Percentiles rank a stretch among this genome's conserved stretches.
phyloP scores from a whole-genome alignment of 2,797 vertebrate genomes.

The Pseudochaenichthys georgianus region DNA sequence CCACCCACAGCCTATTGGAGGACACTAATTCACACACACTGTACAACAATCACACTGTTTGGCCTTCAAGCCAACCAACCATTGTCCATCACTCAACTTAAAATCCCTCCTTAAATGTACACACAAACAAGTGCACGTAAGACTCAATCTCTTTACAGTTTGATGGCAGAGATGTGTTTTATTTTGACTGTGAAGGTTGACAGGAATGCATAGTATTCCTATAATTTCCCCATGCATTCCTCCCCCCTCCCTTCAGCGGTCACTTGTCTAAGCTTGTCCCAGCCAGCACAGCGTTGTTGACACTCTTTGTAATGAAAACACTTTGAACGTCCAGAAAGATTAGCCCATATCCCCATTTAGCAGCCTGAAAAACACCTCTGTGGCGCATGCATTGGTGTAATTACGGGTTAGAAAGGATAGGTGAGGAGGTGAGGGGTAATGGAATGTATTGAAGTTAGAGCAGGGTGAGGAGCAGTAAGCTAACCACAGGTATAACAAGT shows the following conservation, averaged over 20 bases:
- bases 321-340: slow-evolving; percentile 61
- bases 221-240: slow-evolving; percentile 75
- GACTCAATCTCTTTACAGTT: slow-evolving; percentile 1
- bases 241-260: slow-evolving; percentile 67
- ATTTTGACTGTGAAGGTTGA: slow-evolving; percentile 61
- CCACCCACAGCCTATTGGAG: slow-evolving; percentile 24
- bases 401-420: slow-evolving; percentile 22
- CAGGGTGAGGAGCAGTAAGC: neutral
- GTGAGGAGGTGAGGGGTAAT: slow-evolving; percentile 18
- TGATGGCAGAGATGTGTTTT: slow-evolving; percentile 18
- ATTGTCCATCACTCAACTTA: neutral
- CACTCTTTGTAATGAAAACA: slow-evolving; percentile 74
- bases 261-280: slow-evolving; percentile 83
- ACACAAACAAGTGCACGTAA: neutral
- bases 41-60: slow-evolving; percentile 5
- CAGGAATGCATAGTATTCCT: slow-evolving; percentile 80
- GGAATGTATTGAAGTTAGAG: slow-evolving; percentile 17
- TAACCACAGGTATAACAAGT: slow-evolving; percentile 2
- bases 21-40: slow-evolving; percentile 22
- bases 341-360: slow-evolving; percentile 71
- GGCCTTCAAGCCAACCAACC: slow-evolving; percentile 18
- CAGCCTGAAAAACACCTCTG: slow-evolving; percentile 50
- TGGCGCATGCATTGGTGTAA: slow-evolving; percentile 33
- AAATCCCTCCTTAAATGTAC: neutral
- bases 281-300: slow-evolving; percentile 72